Conservation (phyloP, 1,140 invertebrate species). For the Sycobia sp. region DNA sequence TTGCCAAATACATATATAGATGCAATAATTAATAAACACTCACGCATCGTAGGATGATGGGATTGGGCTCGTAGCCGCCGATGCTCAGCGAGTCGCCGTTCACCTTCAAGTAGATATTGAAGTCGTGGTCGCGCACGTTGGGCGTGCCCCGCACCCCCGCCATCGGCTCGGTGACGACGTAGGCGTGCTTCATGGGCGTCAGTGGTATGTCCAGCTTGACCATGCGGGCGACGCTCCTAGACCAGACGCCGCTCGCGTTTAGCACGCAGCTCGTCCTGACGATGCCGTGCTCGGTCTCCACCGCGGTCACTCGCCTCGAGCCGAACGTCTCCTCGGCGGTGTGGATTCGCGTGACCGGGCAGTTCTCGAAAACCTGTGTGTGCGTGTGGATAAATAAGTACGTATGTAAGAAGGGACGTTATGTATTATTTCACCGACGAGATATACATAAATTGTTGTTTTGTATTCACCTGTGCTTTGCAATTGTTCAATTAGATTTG, state of each 20-base stretch:
- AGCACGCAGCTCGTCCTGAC: conserved; percentile 78
- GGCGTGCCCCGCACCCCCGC: conserved; percentile 74
- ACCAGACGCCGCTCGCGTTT: conserved; percentile 82
- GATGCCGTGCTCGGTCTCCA: conserved; percentile 73
- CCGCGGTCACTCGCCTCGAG: conserved; percentile 72
- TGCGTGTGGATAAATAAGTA: no score
- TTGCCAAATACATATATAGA: no score
- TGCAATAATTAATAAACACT: conserved; percentile 27
- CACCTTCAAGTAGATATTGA: conserved; percentile 80
- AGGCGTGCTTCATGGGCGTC: conserved; percentile 85
- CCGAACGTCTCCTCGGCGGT: conserved; percentile 66
- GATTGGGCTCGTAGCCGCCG: conserved; percentile 88
- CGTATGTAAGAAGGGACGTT: no score
- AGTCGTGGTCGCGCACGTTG: conserved; percentile 85
- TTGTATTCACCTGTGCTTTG: no score
- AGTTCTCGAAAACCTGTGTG: conserved; percentile 75
- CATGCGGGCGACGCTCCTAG: conserved; percentile 72
- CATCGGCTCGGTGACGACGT: conserved; percentile 81
- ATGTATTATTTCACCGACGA: no score
- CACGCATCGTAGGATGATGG: conserved; percentile 77
- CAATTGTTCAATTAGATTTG: no score
- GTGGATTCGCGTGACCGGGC: conserved; percentile 71
- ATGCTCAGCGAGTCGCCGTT: conserved; percentile 81
- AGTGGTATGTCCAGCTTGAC: conserved; percentile 76
- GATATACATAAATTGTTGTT: no score